Evolutionary conservation across 2,888 invertebrate species (phyloP).

Genomic region (Thysanoteuthis rhombus): DNA sequence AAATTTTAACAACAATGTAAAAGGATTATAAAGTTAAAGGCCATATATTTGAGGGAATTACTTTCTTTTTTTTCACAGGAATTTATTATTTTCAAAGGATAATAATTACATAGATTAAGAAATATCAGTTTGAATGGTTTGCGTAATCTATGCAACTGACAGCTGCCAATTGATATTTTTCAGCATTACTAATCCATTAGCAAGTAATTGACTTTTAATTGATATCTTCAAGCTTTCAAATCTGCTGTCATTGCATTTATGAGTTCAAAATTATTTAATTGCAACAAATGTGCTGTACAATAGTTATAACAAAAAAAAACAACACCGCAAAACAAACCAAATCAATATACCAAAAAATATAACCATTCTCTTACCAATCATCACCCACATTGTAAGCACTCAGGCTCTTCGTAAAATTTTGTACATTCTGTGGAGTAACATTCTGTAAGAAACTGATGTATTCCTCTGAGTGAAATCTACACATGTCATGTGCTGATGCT

Average conservation of each 20-base stretch:
- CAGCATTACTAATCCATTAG: too few species aligned
- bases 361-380: conserved; percentile 75
- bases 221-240: background rate
- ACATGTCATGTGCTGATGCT: conserved; percentile 96
- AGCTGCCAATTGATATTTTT: too few species aligned
- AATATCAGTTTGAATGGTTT: too few species aligned
- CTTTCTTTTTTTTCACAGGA: too few species aligned
- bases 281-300: background rate
- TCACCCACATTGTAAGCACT: conserved; percentile 97
- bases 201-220: too few species aligned
- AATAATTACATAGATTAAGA: too few species aligned
- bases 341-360: background rate
- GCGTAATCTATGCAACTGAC: too few species aligned
- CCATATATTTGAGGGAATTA: too few species aligned
- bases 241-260: background rate
- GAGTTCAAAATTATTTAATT: background rate
- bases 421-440: conserved; percentile 94
- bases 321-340: background rate
- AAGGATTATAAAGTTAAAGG: too few species aligned
- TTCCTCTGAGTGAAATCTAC: conserved; percentile 96
- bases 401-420: conserved; percentile 89
- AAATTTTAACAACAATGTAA: too few species aligned
- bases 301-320: background rate
- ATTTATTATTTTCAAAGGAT: too few species aligned
- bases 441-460: conserved; percentile 96